A percentile compares a stretch with the other conserved stretches of the same genome.
Conservation (phyloP, 2,888 invertebrate genomes). For the Ischnus inquisitorius region DNA sequence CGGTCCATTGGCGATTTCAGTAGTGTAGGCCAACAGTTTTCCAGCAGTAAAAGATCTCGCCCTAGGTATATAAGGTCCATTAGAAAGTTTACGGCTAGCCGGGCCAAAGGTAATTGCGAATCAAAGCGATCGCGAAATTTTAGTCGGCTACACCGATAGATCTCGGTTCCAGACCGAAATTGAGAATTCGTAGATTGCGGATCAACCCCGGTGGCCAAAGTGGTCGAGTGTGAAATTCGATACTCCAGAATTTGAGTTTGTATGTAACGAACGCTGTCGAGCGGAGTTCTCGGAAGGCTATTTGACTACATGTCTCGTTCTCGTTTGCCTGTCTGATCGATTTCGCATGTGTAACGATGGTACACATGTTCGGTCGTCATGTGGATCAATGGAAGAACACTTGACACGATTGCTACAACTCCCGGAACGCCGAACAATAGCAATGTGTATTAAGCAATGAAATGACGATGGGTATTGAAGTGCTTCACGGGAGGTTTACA, state of each 20-base stretch:
- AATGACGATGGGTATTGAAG: slow-evolving; percentile 33
- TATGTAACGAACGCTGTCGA: neutral
- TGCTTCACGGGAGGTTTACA: slow-evolving; percentile 44
- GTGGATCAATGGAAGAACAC: slow-evolving; percentile 28
- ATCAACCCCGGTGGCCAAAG: neutral
- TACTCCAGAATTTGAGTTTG: neutral
- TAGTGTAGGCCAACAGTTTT: slow-evolving; percentile 21
- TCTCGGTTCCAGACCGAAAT: neutral
- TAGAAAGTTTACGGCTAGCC: slow-evolving; percentile 68
- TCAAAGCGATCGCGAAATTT: slow-evolving; percentile 72
- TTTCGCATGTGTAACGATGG: neutral
- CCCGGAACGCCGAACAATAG: neutral
- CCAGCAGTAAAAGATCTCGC: slow-evolving; percentile 33
- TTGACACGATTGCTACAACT: slow-evolving; percentile 25
- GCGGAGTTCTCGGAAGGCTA: neutral
- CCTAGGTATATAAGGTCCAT: slow-evolving; percentile 58
- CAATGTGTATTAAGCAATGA: too few species aligned
- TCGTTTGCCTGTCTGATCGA: too few species aligned
- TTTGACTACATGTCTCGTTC: too few species aligned
- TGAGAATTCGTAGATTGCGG: neutral
- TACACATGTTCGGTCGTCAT: neutral
- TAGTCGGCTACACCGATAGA: slow-evolving; percentile 64
- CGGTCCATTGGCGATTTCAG: slow-evolving; percentile 4
- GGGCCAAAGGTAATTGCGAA: slow-evolving; percentile 61
- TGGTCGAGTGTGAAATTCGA: neutral